phyloP scores from a whole-genome alignment of 2,113 vertebrate species.

The Clarias gariepinus region DNA sequence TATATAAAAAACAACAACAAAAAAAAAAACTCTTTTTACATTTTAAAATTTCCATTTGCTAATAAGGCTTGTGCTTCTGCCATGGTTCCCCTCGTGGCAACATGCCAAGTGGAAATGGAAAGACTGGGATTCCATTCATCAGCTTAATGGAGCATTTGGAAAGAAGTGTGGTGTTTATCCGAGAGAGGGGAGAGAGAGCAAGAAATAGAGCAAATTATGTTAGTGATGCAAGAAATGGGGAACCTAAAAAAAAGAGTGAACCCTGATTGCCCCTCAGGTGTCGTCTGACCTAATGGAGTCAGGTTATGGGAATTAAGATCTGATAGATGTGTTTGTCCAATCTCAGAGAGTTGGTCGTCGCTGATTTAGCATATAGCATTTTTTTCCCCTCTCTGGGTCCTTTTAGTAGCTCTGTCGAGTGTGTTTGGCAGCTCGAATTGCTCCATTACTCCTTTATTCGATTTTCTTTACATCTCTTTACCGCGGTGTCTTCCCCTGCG shows the following conservation, averaged over 20 bases:
- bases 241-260: neutral
- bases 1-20: neutral
- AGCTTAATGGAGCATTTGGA: conserved; percentile 32
- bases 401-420: neutral
- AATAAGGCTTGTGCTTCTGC: conserved; percentile 15
- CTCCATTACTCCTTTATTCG: neutral
- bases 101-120: conserved; percentile 35
- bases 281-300: neutral
- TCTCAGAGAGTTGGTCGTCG: neutral
- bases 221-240: neutral
- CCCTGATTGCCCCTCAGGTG: neutral
- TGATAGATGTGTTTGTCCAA: neutral
- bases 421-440: neutral
- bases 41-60: conserved; percentile 28
- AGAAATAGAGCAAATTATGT: neutral
- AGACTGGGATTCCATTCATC: conserved; percentile 42
- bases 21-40: neutral
- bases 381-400: too few relatives aligned
- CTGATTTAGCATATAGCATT: neutral
- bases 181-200: neutral
- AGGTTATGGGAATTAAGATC: neutral
- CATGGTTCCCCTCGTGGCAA: neutral
- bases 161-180: conserved; percentile 10
- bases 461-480: neutral
- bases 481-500: neutral